A percentile compares a stretch with the other conserved stretches of the same genome.
Conservation (phyloP, 2,113 vertebrate genomes). For the Mesocricetus auratus region DNA sequence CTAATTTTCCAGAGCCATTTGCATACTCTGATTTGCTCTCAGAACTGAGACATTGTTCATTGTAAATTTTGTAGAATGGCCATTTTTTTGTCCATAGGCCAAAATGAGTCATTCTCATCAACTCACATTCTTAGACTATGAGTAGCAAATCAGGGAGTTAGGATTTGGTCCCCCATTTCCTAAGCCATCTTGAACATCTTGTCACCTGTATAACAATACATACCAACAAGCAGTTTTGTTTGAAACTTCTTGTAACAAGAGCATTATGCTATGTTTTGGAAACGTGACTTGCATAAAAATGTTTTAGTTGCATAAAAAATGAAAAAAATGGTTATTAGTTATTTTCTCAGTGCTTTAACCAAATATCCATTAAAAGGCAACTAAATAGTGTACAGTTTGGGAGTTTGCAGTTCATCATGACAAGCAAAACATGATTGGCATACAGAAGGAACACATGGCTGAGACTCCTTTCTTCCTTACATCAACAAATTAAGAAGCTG, state of each 20-base stretch:
- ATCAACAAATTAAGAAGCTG: not conserved
- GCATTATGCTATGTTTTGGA: not conserved
- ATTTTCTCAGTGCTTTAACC: not conserved
- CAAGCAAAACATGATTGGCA: not conserved
- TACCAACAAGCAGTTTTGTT: not conserved
- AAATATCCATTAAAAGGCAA: not conserved
- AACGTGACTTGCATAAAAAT: not conserved
- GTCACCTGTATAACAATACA: not conserved
- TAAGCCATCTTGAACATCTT: not conserved
- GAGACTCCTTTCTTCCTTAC: not conserved
- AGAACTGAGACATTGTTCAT: not conserved
- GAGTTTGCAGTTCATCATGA: not conserved
- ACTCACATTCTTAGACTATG: not conserved
- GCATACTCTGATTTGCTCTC: not conserved
- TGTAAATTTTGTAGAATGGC: not conserved
- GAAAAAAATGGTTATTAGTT: not conserved
- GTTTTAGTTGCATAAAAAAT: too few species aligned
- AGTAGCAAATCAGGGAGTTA: not conserved
- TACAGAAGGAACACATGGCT: not conserved
- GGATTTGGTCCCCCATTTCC: not conserved
- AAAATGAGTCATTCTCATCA: not conserved
- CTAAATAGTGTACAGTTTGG: not conserved
- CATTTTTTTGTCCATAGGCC: not conserved
- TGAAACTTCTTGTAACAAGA: not conserved
- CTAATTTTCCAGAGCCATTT: not conserved